Conservation (phyloP, 2,888 invertebrate genomes). For the Athalia cordata region DNA sequence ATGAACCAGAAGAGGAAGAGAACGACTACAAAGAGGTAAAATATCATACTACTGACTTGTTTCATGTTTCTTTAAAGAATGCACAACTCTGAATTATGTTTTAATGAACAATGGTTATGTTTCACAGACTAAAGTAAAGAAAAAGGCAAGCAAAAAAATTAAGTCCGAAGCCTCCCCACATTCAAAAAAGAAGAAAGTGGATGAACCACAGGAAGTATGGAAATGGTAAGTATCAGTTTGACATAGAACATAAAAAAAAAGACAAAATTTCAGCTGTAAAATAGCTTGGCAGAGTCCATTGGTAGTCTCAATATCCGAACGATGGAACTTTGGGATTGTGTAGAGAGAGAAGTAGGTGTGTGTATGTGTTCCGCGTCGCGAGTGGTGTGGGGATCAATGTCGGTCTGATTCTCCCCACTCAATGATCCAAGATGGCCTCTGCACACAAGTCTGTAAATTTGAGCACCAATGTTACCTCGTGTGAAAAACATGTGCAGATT, state of each 20-base stretch:
- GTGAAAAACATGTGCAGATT: not conserved
- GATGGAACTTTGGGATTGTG: not conserved
- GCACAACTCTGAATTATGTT: not conserved
- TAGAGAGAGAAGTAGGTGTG: no score
- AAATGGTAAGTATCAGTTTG: conserved; percentile 83
- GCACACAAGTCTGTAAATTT: not conserved
- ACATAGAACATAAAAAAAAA: conserved; percentile 2
- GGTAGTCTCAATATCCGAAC: no score
- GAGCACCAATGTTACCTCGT: conserved; percentile 2
- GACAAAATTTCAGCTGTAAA: not conserved
- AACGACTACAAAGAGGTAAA: conserved; percentile 66
- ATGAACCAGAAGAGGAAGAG: conserved; percentile 62
- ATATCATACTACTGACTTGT: not conserved
- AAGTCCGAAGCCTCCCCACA: conserved; percentile 75
- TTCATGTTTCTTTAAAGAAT: not conserved
- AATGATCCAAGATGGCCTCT: conserved; percentile 19
- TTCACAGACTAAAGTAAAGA: conserved; percentile 65
- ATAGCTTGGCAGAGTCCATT: no score
- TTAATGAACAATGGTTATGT: not conserved
- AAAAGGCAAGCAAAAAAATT: conserved; percentile 63
- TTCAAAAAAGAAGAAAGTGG: conserved; percentile 86
- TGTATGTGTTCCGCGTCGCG: no score
- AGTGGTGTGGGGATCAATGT: no score
- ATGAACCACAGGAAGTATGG: conserved; percentile 91
- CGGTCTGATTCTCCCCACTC: not conserved